Conservation (phyloP, 2,797 vertebrate species). For the Chelidonichthys spinosus region DNA sequence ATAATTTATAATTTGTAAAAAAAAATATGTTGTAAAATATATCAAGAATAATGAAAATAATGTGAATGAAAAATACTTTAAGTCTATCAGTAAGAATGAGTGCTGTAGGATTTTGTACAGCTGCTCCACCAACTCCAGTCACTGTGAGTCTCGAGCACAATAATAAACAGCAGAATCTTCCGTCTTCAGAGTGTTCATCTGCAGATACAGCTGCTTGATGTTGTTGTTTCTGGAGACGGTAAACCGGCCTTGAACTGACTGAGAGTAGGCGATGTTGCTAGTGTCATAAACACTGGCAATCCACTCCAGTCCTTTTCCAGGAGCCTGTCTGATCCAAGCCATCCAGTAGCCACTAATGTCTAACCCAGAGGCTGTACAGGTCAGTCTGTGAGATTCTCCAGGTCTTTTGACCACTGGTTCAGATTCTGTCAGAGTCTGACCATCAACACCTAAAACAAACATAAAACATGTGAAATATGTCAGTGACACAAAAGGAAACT, state of each 20-base stretch:
- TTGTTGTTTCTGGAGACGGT: constrained; percentile 61
- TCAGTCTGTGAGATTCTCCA: constrained; percentile 52
- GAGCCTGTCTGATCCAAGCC: constrained; percentile 57
- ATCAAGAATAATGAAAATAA: too few species aligned
- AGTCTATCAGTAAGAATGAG: too few species aligned
- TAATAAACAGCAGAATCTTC: constrained; percentile 44
- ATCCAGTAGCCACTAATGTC: constrained; percentile 15
- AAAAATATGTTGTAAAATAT: too few species aligned
- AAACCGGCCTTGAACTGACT: constrained; percentile 19
- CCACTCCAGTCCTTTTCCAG: constrained; percentile 64
- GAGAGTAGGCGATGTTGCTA: constrained; percentile 40
- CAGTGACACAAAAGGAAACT: too few species aligned
- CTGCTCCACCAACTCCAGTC: neutral
- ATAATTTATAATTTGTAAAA: too few species aligned
- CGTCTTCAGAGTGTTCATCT: constrained; percentile 45
- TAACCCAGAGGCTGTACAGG: constrained; percentile 32
- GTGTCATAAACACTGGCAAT: too few species aligned
- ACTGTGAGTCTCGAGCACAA: constrained; percentile 19
- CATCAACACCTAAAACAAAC: constrained; percentile 24
- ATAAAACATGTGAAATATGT: too few species aligned
- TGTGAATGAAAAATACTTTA: too few species aligned
- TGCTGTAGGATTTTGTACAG: too few species aligned
- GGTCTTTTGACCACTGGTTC: constrained; percentile 27
- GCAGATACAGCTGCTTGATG: constrained; percentile 21
- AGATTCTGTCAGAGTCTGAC: constrained; percentile 61